Evolutionary conservation across 2,888 invertebrate species (phyloP).

Genomic region (Cheilosia variabilis): DNA sequence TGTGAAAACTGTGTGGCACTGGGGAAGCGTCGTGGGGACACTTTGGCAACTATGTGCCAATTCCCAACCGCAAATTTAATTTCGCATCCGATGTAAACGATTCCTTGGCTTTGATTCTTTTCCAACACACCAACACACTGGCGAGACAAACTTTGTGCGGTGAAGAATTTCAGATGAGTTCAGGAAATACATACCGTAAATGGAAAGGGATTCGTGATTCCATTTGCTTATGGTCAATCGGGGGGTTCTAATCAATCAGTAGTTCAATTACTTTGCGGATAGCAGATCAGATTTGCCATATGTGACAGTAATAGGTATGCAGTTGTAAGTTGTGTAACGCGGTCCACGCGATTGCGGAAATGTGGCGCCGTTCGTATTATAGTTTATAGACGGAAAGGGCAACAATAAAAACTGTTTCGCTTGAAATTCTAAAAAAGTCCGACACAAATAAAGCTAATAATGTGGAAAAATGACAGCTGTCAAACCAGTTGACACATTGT

Average conservation of each 20-base stretch:
- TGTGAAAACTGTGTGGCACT: conserved; percentile 42
- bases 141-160: conserved; percentile 1
- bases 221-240: conserved; percentile 54
- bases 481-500: no score
- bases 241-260: conserved; percentile 32
- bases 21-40: conserved; percentile 34
- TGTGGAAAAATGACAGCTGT: no score
- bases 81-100: conserved; percentile 43
- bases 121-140: background rate
- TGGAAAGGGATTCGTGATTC: conserved; percentile 19
- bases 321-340: no score
- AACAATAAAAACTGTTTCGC: no score
- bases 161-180: conserved; percentile 19
- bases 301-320: no score
- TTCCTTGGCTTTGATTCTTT: conserved; percentile 19
- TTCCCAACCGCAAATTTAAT: conserved; percentile 62
- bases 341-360: no score
- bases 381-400: no score
- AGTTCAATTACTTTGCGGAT: conserved; percentile 23
- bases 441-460: no score
- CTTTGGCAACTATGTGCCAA: conserved; percentile 68
- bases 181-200: conserved; percentile 15
- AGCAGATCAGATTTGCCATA: background rate
- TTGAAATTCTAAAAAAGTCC: no score
- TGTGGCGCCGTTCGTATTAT: no score